Conservation (phyloP, 1,140 invertebrate species). For the Drosophila serrata region DNA sequence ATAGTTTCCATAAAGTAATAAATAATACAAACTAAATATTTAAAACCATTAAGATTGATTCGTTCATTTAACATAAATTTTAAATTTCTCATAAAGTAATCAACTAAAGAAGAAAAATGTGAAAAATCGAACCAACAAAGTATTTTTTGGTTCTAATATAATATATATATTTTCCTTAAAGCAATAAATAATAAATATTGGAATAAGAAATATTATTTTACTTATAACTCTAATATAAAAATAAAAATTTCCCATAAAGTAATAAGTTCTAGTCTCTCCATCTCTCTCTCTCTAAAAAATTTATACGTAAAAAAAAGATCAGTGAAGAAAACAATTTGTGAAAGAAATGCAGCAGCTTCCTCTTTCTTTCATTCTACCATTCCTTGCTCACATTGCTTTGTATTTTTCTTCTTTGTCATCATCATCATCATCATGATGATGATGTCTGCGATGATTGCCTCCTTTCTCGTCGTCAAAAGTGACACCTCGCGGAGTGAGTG, state of each 20-base stretch:
- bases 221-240: background rate
- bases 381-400: slow-evolving; percentile 9
- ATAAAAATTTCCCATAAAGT: background rate
- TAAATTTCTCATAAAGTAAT: background rate
- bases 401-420: slow-evolving; percentile 14
- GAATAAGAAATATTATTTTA: too few species aligned
- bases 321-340: slow-evolving; percentile 14
- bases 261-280: background rate
- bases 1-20: background rate
- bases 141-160: background rate
- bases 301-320: background rate
- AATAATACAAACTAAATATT: background rate
- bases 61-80: background rate
- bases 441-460: slow-evolving; percentile 25
- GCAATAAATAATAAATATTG: background rate
- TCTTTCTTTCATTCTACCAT: slow-evolving; percentile 13
- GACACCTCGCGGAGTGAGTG: slow-evolving; percentile 24
- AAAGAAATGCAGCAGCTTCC: slow-evolving; percentile 23
- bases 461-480: slow-evolving; percentile 44
- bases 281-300: background rate
- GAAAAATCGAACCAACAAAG: background rate
- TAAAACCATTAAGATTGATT: background rate
- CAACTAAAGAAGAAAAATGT: background rate
- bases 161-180: background rate
- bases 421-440: background rate